These are phyloP conservation scores for Pentalonia nigronervosa DNA, from an alignment of 1,140 invertebrate genomes.

Conservation along the genomic window DNA sequence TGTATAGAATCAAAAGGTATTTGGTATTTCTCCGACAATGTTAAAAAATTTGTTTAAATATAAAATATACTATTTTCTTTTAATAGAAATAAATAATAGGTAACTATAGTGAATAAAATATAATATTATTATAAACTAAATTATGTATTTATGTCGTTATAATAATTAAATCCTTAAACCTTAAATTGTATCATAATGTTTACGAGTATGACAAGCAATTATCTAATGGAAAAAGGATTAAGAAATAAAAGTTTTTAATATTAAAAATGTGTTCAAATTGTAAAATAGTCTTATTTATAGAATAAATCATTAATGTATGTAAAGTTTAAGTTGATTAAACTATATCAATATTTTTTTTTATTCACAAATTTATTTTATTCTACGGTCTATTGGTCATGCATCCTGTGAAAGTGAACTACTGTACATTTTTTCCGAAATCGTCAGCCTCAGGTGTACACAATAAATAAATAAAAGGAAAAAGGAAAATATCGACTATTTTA, in stretches of 20 bases:
- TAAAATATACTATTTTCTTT: background rate
- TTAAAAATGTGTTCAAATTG: background rate
- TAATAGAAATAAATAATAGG: too few relatives aligned
- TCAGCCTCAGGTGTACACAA: background rate
- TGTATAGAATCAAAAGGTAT: background rate
- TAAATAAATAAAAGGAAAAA: background rate
- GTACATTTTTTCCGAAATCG: background rate
- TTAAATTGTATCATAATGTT: background rate
- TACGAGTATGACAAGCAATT: background rate
- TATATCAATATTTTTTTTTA: background rate
- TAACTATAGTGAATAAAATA: too few relatives aligned
- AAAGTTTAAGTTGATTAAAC: background rate
- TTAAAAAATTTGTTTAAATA: background rate
- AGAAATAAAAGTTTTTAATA: background rate
- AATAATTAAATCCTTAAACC: background rate
- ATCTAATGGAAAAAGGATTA: background rate
- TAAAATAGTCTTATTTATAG: too few relatives aligned
- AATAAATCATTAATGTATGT: background rate
- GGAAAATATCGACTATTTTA: background rate
- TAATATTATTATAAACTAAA: background rate
- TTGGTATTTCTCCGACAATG: background rate
- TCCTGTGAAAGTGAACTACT: slow-evolving; percentile 47
- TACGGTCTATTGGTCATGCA: slow-evolving; percentile 45
- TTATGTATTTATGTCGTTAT: too few relatives aligned
- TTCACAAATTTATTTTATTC: slow-evolving; percentile 16